Base-by-base conservation (phyloP, 2,113 vertebrate genomes). In the Grammomys surdaster region DNA sequence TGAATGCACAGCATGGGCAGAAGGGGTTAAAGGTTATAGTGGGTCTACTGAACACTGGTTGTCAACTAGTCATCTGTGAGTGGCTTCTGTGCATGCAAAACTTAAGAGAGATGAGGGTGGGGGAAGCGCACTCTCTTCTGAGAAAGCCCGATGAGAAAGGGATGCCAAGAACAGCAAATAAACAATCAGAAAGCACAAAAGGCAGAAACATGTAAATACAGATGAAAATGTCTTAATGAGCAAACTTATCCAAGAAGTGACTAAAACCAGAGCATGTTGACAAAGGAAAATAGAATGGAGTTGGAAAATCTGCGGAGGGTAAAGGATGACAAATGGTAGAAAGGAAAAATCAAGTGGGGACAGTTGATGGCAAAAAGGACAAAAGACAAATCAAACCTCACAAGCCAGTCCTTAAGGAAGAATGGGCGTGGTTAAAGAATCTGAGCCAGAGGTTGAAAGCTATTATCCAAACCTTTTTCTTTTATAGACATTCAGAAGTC, bases 191-290 rank as follows among this genome's bases (percentile, higher is more conserved):
- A 84, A 43, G 63, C 46, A 63, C 63, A 58, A 85, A 77, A 95
- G 85, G 40, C n/a, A 92, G 75, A 94, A 93, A 80, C n/a, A 67
- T 56, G 12, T 93, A 88, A 96, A 86, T 75, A 93, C 28, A 70
- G 69, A 72, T 81, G 69, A 46, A 88, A 75, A 12, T 56, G 51
- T 93, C 63, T 95, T 84, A 26, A 88, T 90, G 56, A 96, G 78
- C 48, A 95, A 51, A 75, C 14, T 82, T 91, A 73, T 58, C 77
- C 46, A 58, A 97, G 72, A 65, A 89, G 19, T 75, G 43, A 93
- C 87, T 80, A 58, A 73, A 96, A 73, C 69, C 58, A 92, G 89
- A 82, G 77, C 31, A 60, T 90, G 24, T 58, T 65, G 88, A 93
- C 43, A 14, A 96, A 95, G 54, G 72, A 86, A 90, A 77, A 97